phyloP scores from a whole-genome alignment of 2,113 vertebrate genomes.

The Struthio camelus region DNA sequence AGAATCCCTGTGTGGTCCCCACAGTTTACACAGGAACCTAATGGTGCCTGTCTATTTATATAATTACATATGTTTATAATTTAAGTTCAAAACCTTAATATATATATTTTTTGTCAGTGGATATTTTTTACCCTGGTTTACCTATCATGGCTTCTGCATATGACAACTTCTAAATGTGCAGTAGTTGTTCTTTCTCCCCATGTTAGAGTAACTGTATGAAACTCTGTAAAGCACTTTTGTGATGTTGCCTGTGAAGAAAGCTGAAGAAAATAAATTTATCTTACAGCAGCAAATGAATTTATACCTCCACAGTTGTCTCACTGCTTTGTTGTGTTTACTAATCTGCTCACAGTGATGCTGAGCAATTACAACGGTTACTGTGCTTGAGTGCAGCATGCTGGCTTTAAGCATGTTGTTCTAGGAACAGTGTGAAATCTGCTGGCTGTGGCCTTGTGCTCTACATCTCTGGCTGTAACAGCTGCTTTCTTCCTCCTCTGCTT shows the following conservation, averaged over 20 bases:
- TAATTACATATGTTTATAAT: slow-evolving; percentile 10
- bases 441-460: not conserved
- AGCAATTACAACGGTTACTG: not conserved
- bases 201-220: not conserved
- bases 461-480: not conserved
- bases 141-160: not conserved
- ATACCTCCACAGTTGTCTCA: not conserved
- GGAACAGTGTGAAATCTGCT: fast-evolving
- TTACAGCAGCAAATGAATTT: slow-evolving; percentile 2
- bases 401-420: fast-evolving
- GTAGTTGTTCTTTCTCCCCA: slow-evolving; percentile 2
- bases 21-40: slow-evolving; percentile 12
- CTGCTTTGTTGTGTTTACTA: not conserved
- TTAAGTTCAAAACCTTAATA: slow-evolving; percentile 30
- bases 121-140: slow-evolving; percentile 17
- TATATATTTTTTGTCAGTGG: slow-evolving; percentile 24
- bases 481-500: not conserved
- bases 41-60: slow-evolving; percentile 25
- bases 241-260: slow-evolving; percentile 56
- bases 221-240: slow-evolving; percentile 59
- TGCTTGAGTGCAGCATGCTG: fast-evolving
- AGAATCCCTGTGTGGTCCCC: not conserved
- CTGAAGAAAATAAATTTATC: slow-evolving; percentile 59
- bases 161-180: slow-evolving; percentile 21
- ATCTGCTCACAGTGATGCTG: not conserved